Evolutionary conservation across 1,140 invertebrate species (phyloP).

Genomic region (Solenopsis fugax): DNA sequence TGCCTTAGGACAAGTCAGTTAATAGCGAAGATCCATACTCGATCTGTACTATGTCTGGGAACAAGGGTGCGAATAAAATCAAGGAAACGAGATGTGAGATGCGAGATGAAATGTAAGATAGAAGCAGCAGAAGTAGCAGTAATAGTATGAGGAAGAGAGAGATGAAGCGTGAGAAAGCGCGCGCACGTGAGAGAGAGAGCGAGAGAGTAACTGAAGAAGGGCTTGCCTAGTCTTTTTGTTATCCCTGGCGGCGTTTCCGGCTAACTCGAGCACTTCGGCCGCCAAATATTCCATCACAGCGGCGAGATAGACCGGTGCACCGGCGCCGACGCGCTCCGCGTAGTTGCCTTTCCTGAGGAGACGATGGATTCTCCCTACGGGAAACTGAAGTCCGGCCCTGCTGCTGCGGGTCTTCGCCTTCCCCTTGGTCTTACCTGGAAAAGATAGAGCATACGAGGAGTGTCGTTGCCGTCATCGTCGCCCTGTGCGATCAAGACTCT

Average conservation of each 20-base stretch:
- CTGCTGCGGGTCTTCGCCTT: slow-evolving; percentile 88
- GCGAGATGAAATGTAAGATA: slow-evolving; percentile 14
- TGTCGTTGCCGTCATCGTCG: background rate
- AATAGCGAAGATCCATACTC: background rate
- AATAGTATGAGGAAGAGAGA: background rate
- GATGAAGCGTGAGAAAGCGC: background rate
- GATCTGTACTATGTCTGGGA: background rate
- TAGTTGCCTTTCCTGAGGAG: slow-evolving; percentile 89
- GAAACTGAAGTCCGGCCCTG: slow-evolving; percentile 90
- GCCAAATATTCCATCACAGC: slow-evolving; percentile 88
- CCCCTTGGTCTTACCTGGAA: slow-evolving; percentile 86
- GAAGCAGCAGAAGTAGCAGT: slow-evolving; percentile 19
- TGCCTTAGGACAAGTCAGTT: background rate
- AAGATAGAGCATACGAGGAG: slow-evolving; percentile 30
- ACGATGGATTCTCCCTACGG: slow-evolving; percentile 89
- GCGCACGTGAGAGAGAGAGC: slow-evolving; percentile 1
- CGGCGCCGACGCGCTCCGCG: slow-evolving; percentile 89
- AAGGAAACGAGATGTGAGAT: slow-evolving; percentile 8
- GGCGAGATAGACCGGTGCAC: slow-evolving; percentile 89
- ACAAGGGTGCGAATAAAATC: background rate
- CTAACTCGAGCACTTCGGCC: slow-evolving; percentile 89
- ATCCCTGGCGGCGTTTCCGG: slow-evolving; percentile 87
- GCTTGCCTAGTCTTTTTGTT: slow-evolving; percentile 85
- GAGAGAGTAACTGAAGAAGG: slow-evolving; percentile 7
- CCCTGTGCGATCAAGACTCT: background rate